A percentile compares a stretch with the other conserved stretches of the same genome.
Evolutionary conservation across 2,888 invertebrate species (phyloP).

Genomic region (Drosophila falleni): DNA sequence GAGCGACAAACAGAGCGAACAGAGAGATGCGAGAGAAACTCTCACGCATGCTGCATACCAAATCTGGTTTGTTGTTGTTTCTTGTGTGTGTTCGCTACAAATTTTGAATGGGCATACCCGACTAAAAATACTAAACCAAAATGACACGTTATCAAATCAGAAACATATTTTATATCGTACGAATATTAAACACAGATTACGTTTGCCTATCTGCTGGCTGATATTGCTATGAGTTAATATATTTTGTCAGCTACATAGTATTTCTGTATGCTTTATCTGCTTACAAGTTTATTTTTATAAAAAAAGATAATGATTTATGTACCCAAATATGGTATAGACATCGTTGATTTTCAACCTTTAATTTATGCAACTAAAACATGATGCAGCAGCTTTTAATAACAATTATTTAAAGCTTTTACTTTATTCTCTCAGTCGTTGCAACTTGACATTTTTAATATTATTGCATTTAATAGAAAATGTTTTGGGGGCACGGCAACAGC

Average conservation of each 20-base stretch:
- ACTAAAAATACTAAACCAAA: neutral
- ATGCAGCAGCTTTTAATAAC: neutral
- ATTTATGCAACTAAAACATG: neutral
- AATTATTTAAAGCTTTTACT: neutral
- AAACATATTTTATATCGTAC: neutral
- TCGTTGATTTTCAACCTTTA: neutral
- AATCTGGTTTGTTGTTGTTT: neutral
- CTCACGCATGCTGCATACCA: slow-evolving; percentile 38
- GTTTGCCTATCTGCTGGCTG: slow-evolving; percentile 2
- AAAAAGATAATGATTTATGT: neutral
- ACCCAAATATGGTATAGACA: neutral
- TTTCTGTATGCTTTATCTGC: no score
- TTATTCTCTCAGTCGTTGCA: slow-evolving; percentile 5
- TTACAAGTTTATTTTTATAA: no score
- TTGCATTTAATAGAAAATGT: slow-evolving; percentile 16
- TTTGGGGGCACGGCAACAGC: slow-evolving; percentile 65
- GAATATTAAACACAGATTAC: neutral
- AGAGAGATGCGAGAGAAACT: slow-evolving; percentile 35
- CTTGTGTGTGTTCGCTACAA: slow-evolving; percentile 35
- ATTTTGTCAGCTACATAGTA: neutral
- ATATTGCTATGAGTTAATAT: neutral
- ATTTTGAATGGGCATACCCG: slow-evolving; percentile 1
- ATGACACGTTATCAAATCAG: slow-evolving; percentile 6
- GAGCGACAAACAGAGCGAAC: slow-evolving; percentile 36
- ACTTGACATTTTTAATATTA: neutral